A percentile compares a stretch with the other conserved stretches of the same genome.
Evolutionary conservation across 2,888 invertebrate species (phyloP).

Genomic region (Tipula lateralis): DNA sequence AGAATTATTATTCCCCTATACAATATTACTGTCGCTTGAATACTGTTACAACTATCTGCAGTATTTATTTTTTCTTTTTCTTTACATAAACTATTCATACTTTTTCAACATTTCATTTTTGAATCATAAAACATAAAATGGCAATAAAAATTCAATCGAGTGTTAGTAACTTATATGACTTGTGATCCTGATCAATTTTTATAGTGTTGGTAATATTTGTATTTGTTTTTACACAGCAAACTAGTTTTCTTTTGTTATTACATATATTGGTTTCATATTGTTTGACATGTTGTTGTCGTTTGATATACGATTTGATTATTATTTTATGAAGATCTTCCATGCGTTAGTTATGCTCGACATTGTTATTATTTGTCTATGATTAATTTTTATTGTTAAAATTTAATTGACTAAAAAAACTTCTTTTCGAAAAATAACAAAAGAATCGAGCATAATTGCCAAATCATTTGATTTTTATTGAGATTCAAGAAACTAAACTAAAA

Average conservation of each 20-base stretch:
- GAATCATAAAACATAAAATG: neutral
- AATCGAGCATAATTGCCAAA: neutral
- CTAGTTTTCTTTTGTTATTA: neutral
- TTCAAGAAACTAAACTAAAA: neutral
- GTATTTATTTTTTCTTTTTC: neutral
- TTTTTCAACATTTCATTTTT: neutral
- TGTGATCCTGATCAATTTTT: neutral
- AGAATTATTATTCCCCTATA: neutral
- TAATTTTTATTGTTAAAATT: slow-evolving; percentile 11
- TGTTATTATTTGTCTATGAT: slow-evolving; percentile 19
- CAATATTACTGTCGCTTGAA: neutral
- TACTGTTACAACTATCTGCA: neutral
- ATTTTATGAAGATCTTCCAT: neutral
- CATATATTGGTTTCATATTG: neutral
- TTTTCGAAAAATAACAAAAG: neutral
- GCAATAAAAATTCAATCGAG: neutral
- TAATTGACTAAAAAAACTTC: neutral
- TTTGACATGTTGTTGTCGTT: slow-evolving; percentile 13
- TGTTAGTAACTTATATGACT: neutral
- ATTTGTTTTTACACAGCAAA: neutral
- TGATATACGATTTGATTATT: neutral
- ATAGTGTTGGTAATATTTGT: neutral
- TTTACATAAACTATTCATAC: neutral
- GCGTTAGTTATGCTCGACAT: slow-evolving; percentile 2
- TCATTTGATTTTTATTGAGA: neutral